A percentile compares a stretch with the other conserved stretches of the same genome.
Conservation (phyloP, 2,113 vertebrate species). For the Tapirus terrestris region DNA sequence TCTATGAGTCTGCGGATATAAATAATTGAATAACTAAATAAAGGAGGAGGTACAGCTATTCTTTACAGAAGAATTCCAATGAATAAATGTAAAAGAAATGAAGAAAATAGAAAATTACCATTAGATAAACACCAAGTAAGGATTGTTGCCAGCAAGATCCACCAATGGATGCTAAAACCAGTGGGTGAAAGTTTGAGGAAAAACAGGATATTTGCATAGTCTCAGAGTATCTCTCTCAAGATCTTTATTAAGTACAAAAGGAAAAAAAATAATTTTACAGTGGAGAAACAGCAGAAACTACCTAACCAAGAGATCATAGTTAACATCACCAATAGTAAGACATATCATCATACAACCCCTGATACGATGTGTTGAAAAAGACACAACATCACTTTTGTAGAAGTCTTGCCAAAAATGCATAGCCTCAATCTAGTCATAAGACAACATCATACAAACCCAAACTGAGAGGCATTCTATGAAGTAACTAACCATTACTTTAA, state of each 20-base stretch:
- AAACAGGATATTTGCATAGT: neutral
- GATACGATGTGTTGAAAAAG: neutral
- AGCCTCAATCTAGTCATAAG: neutral
- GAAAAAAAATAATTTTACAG: neutral
- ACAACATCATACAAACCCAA: neutral
- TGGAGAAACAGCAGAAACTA: neutral
- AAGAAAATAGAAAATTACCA: slow-evolving; percentile 1
- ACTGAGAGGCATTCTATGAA: neutral
- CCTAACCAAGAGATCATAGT: neutral
- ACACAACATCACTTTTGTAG: neutral
- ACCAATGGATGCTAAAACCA: neutral
- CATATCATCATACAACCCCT: neutral
- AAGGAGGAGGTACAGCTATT: neutral
- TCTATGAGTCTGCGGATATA: neutral
- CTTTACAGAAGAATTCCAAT: neutral
- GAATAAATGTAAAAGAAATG: neutral
- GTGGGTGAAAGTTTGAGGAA: neutral
- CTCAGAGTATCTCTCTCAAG: neutral
- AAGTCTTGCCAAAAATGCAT: slow-evolving; percentile 5
- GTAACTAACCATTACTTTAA: neutral
- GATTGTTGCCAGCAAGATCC: neutral
- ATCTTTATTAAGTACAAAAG: neutral
- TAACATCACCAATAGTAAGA: neutral
- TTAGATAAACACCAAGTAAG: neutral
- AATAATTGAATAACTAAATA: neutral